Percentiles rank a stretch among this genome's conserved stretches.
Evolutionary conservation across 1,140 invertebrate species (phyloP).

Genomic region (Papilio glaucus): DNA sequence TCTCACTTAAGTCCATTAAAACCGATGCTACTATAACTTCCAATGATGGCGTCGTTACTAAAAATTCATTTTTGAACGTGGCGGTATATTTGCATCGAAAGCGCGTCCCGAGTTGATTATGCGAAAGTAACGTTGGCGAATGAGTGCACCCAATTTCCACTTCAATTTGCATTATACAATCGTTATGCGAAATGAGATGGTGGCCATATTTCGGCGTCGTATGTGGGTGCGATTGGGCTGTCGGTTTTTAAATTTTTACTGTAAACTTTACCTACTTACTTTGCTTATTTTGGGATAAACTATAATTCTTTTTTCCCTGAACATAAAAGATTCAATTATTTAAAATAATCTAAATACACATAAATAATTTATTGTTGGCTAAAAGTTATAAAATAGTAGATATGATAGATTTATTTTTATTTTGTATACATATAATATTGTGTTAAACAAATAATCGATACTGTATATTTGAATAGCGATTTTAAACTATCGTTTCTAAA

Average conservation of each 20-base stretch:
- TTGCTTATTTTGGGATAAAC: too few relatives aligned
- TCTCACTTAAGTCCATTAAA: slow-evolving; percentile 15
- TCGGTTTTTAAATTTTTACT: not conserved
- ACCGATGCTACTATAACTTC: slow-evolving; percentile 35
- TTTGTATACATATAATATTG: too few relatives aligned
- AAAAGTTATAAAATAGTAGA: too few relatives aligned
- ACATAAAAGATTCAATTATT: too few relatives aligned
- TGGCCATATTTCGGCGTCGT: slow-evolving; percentile 43
- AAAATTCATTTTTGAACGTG: slow-evolving; percentile 62
- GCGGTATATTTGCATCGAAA: slow-evolving; percentile 74
- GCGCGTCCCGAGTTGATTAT: slow-evolving; percentile 69
- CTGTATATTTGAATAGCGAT: too few relatives aligned
- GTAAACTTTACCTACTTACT: not conserved
- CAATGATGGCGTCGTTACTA: slow-evolving; percentile 51
- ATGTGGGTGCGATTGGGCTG: slow-evolving; percentile 3
- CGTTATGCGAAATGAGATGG: slow-evolving; percentile 55
- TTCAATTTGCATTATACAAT: slow-evolving; percentile 59
- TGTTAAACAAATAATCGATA: too few relatives aligned
- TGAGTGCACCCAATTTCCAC: slow-evolving; percentile 65
- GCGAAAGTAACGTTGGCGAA: slow-evolving; percentile 64
- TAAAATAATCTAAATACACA: too few relatives aligned
- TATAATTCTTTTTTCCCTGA: too few relatives aligned
- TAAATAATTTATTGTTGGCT: too few relatives aligned
- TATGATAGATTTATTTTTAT: too few relatives aligned
- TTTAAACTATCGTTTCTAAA: too few relatives aligned